These are phyloP conservation scores for Polypterus senegalus DNA, from an alignment of 2,113 vertebrate genomes.

Conservation along the genomic window DNA sequence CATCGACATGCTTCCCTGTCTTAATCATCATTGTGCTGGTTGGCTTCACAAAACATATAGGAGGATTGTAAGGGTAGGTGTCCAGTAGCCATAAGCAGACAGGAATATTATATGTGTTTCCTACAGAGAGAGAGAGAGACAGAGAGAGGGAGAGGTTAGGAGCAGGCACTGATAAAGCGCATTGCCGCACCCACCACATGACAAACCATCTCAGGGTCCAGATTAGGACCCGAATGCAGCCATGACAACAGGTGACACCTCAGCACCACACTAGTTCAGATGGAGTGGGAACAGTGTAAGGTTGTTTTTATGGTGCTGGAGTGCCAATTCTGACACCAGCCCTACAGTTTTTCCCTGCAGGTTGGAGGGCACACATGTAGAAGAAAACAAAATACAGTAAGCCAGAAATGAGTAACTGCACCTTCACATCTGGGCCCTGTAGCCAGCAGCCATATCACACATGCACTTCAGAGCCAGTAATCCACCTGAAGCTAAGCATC, in stretches of 20 bases:
- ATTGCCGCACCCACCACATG: too few species aligned
- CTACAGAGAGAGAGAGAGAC: constrained; percentile 35
- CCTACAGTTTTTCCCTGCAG: too few species aligned
- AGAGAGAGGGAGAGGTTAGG: constrained; percentile 9
- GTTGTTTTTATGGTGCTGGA: too few species aligned
- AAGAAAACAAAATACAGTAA: constrained; percentile 14
- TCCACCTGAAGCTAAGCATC: too few species aligned
- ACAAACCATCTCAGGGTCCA: too few species aligned
- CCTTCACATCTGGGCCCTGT: background rate
- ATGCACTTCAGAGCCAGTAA: background rate
- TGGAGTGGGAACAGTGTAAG: too few species aligned
- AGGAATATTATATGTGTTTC: constrained; percentile 92
- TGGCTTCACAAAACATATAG: constrained; percentile 97
- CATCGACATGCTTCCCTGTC: constrained; percentile 95
- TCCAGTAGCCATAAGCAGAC: constrained; percentile 94
- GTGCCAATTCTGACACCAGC: too few species aligned
- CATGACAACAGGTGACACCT: too few species aligned
- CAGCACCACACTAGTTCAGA: too few species aligned
- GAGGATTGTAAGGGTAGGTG: constrained; percentile 92
- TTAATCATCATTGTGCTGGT: constrained; percentile 98
- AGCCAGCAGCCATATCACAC: background rate
- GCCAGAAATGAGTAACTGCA: background rate
- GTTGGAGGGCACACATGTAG: too few species aligned
- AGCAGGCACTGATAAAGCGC: too few species aligned
- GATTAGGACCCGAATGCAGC: too few species aligned